These are phyloP conservation scores for Australoheros facetus DNA, from an alignment of 2,797 vertebrate species.

Conservation along the genomic window DNA sequence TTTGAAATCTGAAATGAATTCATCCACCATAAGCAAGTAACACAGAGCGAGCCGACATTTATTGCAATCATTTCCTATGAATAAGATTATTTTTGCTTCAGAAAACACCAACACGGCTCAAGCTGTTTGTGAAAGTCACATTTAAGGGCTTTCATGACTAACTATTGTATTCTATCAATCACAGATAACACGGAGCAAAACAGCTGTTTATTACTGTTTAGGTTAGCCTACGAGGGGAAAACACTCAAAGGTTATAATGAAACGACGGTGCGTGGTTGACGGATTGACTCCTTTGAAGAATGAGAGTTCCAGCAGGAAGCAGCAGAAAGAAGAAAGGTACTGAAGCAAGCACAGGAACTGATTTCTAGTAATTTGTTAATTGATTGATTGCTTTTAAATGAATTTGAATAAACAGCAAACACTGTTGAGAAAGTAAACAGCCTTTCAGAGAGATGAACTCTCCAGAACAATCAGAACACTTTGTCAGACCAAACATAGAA, in stretches of 20 bases:
- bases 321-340: neutral
- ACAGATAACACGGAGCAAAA: neutral
- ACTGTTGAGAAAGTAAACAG: neutral
- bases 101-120: neutral
- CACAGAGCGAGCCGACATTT: neutral
- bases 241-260: conserved; percentile 10
- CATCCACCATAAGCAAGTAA: neutral
- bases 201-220: conserved; percentile 36
- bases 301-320: conserved; percentile 12
- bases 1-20: neutral
- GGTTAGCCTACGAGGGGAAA: neutral
- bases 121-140: neutral
- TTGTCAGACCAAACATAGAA: neutral
- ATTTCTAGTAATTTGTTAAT: conserved; percentile 31
- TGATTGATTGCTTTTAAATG: conserved; percentile 24
- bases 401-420: conserved; percentile 12
- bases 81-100: neutral
- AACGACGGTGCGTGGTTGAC: neutral
- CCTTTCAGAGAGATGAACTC: neutral
- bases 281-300: conserved; percentile 7
- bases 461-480: neutral
- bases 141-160: neutral
- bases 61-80: neutral
- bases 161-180: conserved; percentile 3
- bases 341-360: neutral